phyloP scores from a whole-genome alignment of 2,113 vertebrate species.

The Cacatua alba region DNA sequence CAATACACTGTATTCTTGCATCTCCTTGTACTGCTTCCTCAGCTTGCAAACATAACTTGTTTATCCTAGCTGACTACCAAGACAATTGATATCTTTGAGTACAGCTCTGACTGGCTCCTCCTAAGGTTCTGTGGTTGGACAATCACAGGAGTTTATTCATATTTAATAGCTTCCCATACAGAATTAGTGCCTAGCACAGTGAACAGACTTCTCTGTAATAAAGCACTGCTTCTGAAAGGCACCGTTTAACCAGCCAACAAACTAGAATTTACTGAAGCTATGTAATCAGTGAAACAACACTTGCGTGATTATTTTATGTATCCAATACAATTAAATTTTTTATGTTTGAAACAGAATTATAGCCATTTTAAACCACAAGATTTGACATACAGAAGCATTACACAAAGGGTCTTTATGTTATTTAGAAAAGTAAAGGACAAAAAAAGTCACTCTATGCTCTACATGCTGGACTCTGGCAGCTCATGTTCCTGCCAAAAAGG shows the following conservation, averaged over 20 bases:
- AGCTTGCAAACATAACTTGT: background rate
- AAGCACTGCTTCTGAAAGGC: background rate
- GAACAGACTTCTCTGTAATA: background rate
- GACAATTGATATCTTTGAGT: background rate
- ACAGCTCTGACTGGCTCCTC: background rate
- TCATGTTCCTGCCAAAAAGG: background rate
- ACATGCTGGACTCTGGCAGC: background rate
- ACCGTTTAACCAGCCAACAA: background rate
- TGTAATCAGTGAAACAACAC: background rate
- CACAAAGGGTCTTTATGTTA: background rate
- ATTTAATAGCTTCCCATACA: background rate
- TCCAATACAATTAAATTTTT: background rate
- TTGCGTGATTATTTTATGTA: background rate
- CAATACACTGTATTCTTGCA: background rate
- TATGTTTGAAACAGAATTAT: background rate
- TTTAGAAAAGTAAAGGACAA: background rate
- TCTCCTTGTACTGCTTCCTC: background rate
- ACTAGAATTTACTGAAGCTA: background rate
- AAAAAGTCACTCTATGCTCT: background rate
- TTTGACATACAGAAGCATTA: background rate
- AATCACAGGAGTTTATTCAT: background rate
- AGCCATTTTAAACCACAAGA: background rate
- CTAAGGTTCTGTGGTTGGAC: background rate
- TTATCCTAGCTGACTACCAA: background rate
- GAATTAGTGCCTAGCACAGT: background rate